These are phyloP conservation scores for Gulo gulo DNA, from an alignment of 2,113 vertebrate species.

Conservation along the genomic window DNA sequence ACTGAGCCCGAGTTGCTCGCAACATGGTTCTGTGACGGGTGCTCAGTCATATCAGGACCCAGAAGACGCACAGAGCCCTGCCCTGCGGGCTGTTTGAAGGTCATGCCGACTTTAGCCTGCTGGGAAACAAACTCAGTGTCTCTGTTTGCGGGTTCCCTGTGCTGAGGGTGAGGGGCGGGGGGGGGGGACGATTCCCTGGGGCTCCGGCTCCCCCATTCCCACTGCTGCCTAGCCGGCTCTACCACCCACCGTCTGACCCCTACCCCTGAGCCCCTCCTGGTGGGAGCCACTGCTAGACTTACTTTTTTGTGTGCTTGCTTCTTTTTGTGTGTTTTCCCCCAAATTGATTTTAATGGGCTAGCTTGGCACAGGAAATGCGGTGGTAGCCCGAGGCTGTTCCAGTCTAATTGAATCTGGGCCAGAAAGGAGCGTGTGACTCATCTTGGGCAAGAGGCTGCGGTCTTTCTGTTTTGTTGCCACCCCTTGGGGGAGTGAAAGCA, in stretches of 20 bases:
- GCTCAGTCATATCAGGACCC: constrained; percentile 51
- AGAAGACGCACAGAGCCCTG: background rate
- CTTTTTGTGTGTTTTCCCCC: background rate
- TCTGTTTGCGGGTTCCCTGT: background rate
- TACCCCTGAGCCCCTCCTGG: background rate
- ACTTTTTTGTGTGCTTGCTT: background rate
- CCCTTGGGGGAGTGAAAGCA: background rate
- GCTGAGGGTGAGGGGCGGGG: background rate
- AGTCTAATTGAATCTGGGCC: background rate
- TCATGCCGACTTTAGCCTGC: background rate
- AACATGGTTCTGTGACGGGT: background rate
- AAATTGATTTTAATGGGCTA: background rate
- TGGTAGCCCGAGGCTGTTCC: background rate
- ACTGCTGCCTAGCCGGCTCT: background rate
- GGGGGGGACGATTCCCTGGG: background rate
- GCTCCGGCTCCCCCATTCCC: background rate
- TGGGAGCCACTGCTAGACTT: background rate
- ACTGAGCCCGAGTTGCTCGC: background rate
- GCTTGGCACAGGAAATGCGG: background rate
- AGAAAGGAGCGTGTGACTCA: background rate
- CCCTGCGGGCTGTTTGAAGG: constrained; percentile 27
- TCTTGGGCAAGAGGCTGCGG: background rate
- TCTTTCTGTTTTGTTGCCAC: background rate
- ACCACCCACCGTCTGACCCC: background rate
- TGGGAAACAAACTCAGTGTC: constrained; percentile 25